Conservation (phyloP, 1,140 invertebrate species). For the Galendromus occidentalis region DNA sequence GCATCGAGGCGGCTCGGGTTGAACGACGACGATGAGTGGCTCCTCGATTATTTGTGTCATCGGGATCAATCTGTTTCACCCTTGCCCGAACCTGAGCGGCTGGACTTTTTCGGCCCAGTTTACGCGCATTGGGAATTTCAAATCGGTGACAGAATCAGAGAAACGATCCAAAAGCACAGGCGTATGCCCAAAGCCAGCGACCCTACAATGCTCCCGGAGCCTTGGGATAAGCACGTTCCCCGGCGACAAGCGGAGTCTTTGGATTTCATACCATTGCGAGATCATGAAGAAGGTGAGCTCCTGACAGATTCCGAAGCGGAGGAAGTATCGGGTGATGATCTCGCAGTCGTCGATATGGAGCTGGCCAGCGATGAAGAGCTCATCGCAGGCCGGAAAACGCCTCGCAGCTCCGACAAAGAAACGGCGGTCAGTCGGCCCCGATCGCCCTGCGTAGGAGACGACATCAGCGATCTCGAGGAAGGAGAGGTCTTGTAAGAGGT, state of each 20-base stretch:
- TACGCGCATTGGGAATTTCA: slow-evolving; percentile 10
- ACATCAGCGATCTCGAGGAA: slow-evolving; percentile 10
- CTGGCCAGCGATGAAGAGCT: background rate
- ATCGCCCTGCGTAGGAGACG: background rate
- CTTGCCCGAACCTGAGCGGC: background rate
- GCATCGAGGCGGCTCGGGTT: no score
- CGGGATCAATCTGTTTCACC: background rate
- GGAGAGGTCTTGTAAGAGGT: background rate
- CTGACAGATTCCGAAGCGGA: background rate
- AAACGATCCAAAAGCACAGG: background rate
- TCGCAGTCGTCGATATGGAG: background rate
- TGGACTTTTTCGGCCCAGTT: background rate
- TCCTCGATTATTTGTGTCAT: background rate
- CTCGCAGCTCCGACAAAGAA: background rate
- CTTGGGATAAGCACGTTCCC: no score
- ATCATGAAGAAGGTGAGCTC: background rate
- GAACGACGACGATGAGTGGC: background rate
- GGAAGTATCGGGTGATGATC: background rate
- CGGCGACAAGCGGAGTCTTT: background rate
- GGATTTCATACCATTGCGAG: background rate
- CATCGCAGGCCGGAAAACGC: background rate
- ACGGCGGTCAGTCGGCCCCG: background rate
- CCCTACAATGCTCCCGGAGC: no score
- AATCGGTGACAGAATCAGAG: background rate
- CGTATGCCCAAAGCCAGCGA: no score